These are phyloP conservation scores for Harpagus bidentatus DNA, from an alignment of 2,113 vertebrate genomes.

Conservation along the genomic window DNA sequence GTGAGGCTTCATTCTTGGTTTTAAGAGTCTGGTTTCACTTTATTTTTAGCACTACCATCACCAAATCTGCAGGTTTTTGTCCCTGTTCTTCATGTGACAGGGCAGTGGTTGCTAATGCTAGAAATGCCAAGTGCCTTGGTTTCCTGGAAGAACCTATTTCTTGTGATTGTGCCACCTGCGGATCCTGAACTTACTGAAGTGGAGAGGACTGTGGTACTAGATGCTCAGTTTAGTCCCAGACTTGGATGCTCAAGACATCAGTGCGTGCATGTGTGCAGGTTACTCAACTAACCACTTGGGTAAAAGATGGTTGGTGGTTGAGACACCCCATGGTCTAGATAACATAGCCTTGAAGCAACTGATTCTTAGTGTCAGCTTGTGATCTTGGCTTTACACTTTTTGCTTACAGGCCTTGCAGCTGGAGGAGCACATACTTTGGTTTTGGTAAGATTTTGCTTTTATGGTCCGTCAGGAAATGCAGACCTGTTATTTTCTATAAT, in stretches of 20 bases:
- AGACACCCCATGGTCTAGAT: not conserved
- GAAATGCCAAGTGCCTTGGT: not conserved
- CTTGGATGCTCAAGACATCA: not conserved
- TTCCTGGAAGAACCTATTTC: not conserved
- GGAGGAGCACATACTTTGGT: not conserved
- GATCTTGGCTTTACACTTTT: not conserved
- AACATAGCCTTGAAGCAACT: not conserved
- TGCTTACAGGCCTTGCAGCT: not conserved
- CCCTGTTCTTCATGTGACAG: not conserved
- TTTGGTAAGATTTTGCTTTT: not conserved
- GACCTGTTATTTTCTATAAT: not conserved
- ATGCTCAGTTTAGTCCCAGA: not conserved
- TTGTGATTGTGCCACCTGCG: not conserved
- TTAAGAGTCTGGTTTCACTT: not conserved
- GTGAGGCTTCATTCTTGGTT: not conserved
- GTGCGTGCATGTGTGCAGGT: fast-evolving
- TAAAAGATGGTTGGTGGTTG: not conserved
- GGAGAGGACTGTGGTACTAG: not conserved
- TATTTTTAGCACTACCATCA: not conserved
- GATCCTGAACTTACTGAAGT: not conserved
- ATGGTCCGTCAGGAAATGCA: not conserved
- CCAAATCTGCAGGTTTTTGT: not conserved
- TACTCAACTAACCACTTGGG: not conserved
- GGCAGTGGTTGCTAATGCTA: not conserved
- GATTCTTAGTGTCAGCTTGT: not conserved